These are phyloP conservation scores for Tipula unca DNA, from an alignment of 2,888 invertebrate species.

Conservation along the genomic window DNA sequence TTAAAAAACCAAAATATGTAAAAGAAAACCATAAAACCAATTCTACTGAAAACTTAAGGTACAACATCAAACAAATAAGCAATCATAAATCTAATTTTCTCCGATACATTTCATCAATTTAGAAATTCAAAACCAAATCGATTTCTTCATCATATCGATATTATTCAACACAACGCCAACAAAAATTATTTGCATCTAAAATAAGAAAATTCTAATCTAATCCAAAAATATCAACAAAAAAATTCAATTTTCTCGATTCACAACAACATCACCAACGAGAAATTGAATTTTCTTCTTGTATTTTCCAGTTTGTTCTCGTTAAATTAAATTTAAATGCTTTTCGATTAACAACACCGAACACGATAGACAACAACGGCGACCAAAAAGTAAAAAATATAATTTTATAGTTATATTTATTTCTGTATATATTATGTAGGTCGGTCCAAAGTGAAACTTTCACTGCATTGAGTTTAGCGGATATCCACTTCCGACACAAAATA, in stretches of 20 bases:
- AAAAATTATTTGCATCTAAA: background rate
- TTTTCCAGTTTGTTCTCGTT: background rate
- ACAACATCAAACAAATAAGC: background rate
- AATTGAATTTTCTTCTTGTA: background rate
- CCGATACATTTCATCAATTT: background rate
- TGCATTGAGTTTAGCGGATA: background rate
- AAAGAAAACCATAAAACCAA: background rate
- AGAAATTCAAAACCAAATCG: background rate
- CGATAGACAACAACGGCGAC: background rate
- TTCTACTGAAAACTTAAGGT: background rate
- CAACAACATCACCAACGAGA: background rate
- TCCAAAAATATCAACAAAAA: background rate
- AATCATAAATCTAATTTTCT: background rate
- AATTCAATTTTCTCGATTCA: background rate
- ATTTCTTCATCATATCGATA: background rate
- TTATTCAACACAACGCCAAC: background rate
- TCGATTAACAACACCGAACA: background rate
- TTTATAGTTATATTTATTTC: background rate
- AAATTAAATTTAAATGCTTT: background rate
- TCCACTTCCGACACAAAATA: background rate
- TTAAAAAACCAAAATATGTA: background rate
- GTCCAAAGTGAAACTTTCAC: background rate
- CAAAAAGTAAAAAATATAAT: background rate
- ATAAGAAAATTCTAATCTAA: background rate
- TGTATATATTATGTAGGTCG: too few species aligned